phyloP scores from a whole-genome alignment of 2,113 vertebrate species.

The Panthera leo region DNA sequence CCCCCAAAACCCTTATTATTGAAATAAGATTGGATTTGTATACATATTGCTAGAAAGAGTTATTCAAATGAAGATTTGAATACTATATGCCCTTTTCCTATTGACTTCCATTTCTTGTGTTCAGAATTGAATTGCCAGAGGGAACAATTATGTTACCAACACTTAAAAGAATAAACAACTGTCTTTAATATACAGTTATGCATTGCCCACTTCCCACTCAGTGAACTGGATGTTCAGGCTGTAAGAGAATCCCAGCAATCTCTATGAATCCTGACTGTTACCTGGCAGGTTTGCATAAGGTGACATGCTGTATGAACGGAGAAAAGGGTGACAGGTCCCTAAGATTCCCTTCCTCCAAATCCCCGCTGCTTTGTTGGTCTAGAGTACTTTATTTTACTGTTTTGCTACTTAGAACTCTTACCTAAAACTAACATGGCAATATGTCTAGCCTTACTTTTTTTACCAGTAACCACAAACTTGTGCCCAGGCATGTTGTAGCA shows the following conservation, averaged over 20 bases:
- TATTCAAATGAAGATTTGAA: not conserved
- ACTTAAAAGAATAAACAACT: not conserved
- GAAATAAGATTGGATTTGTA: not conserved
- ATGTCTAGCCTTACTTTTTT: not conserved
- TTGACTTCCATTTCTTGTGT: constrained; percentile 5
- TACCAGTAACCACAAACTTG: not conserved
- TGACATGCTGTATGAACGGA: not conserved
- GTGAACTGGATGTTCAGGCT: not conserved
- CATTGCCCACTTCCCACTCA: not conserved
- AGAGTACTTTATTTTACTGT: not conserved
- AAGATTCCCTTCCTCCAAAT: not conserved
- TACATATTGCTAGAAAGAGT: not conserved
- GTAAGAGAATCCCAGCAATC: not conserved
- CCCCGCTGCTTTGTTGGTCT: not conserved
- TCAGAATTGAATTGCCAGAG: not conserved
- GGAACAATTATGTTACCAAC: not conserved
- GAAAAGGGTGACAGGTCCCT: not conserved
- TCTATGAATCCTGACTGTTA: not conserved
- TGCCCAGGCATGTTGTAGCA: not conserved
- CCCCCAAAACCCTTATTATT: not conserved
- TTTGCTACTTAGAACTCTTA: not conserved
- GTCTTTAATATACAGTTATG: not conserved
- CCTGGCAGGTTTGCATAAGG: not conserved
- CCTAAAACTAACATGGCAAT: not conserved
- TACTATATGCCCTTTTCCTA: not conserved